These are phyloP conservation scores for Apis laboriosa DNA, from an alignment of 1,140 invertebrate genomes.

Conservation along the genomic window DNA sequence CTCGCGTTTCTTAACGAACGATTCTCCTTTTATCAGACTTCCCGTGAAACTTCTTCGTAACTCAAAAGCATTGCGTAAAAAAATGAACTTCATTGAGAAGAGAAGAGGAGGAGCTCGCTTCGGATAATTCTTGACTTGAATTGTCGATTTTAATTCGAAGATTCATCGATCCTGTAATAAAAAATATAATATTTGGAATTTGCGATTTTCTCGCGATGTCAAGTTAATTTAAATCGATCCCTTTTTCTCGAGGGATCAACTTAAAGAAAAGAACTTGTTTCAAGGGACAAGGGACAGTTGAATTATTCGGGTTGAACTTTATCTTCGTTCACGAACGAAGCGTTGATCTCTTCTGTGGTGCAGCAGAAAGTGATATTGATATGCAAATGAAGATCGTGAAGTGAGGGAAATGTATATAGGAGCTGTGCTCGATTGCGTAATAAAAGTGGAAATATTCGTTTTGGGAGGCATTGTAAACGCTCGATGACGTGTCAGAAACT, in stretches of 20 bases:
- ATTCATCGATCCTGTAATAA: too few species aligned
- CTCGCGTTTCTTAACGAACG: conserved; percentile 54
- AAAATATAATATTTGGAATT: too few species aligned
- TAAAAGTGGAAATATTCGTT: neutral
- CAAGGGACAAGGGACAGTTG: neutral
- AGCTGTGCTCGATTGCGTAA: neutral
- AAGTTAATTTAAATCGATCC: too few species aligned
- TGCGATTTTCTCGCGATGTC: too few species aligned
- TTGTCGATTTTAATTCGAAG: neutral
- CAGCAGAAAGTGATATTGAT: neutral
- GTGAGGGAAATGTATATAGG: neutral
- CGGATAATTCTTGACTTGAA: neutral
- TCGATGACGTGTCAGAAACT: neutral
- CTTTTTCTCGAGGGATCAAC: neutral
- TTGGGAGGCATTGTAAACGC: neutral
- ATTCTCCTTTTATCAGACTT: conserved; percentile 20
- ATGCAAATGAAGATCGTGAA: neutral
- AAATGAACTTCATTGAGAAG: neutral
- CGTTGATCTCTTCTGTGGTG: neutral
- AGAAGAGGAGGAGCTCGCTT: neutral
- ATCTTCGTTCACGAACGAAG: neutral
- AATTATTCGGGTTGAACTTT: neutral
- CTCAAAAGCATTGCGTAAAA: conserved; percentile 1
- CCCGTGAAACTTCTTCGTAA: neutral
- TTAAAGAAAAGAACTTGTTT: neutral